Evolutionary conservation across 1,140 invertebrate genomes (phyloP).

Genomic region (Aphaenogaster ashmeadi): DNA sequence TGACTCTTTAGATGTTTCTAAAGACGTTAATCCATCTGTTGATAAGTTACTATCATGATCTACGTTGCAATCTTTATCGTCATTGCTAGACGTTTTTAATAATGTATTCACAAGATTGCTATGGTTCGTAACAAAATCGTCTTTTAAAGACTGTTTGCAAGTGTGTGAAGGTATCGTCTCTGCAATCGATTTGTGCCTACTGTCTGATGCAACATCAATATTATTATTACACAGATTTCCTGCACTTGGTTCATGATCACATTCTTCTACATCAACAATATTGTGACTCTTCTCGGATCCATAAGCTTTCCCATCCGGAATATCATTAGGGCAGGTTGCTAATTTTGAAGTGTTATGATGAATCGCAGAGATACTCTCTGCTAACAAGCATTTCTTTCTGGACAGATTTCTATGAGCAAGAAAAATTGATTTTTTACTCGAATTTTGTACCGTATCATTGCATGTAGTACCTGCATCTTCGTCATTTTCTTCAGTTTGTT

Average conservation of each 20-base stretch:
- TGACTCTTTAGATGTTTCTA: conserved; percentile 6
- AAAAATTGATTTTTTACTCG: conserved; percentile 43
- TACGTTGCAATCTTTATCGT: conserved; percentile 7
- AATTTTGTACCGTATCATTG: conserved; percentile 54
- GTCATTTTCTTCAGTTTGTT: conserved; percentile 17
- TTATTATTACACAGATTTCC: conserved; percentile 57
- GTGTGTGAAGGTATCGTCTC: background rate
- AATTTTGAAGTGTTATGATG: conserved; percentile 44
- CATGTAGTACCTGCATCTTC: background rate
- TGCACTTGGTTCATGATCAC: conserved; percentile 12
- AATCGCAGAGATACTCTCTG: conserved; percentile 36
- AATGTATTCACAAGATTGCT: background rate
- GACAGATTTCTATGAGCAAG: conserved; percentile 66
- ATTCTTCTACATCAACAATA: conserved; percentile 18
- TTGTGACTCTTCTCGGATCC: conserved; percentile 25
- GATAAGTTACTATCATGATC: background rate
- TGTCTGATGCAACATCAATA: background rate
- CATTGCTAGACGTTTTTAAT: conserved; percentile 37
- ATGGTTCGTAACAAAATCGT: background rate
- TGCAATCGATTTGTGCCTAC: background rate
- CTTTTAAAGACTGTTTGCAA: background rate
- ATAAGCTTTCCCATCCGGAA: conserved; percentile 49
- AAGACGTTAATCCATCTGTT: conserved; percentile 10
- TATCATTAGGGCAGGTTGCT: conserved; percentile 31
- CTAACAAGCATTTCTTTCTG: conserved; percentile 68